These are phyloP conservation scores for Leptinotarsa peninsularis DNA, from an alignment of 2,888 invertebrate genomes.

Conservation along the genomic window DNA sequence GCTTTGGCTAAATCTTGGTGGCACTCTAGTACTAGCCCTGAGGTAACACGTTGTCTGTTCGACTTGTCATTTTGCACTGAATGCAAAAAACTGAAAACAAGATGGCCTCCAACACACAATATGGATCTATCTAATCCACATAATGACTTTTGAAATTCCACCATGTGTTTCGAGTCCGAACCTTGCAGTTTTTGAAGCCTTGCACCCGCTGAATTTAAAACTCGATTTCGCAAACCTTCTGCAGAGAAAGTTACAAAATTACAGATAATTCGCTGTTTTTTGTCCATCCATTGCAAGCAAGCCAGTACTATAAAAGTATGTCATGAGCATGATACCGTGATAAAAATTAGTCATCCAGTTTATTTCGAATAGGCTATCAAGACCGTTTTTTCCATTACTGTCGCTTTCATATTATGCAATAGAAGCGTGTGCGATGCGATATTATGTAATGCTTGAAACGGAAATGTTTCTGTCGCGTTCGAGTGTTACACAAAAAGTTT, in stretches of 20 bases:
- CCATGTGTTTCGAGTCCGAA: too few relatives aligned
- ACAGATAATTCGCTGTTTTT: background rate
- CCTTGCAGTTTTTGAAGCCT: too few relatives aligned
- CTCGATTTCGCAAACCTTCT: background rate
- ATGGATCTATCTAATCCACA: too few relatives aligned
- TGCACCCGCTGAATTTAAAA: too few relatives aligned
- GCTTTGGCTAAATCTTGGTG: too few relatives aligned
- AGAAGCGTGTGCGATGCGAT: background rate
- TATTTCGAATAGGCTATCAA: conserved; percentile 23
- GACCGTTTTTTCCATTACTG: conserved; percentile 29
- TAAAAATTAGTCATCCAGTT: conserved; percentile 33
- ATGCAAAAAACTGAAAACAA: too few relatives aligned
- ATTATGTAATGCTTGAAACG: background rate
- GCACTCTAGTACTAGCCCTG: too few relatives aligned
- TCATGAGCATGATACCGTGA: conserved; percentile 13
- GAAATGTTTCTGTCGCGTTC: background rate
- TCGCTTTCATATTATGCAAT: conserved; percentile 40
- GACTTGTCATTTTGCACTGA: too few relatives aligned
- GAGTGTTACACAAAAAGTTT: background rate
- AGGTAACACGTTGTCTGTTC: too few relatives aligned
- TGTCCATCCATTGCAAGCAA: background rate
- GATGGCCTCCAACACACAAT: too few relatives aligned
- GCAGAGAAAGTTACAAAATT: background rate
- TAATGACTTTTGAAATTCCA: too few relatives aligned
- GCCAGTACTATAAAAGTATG: conserved; percentile 4